phyloP scores from a whole-genome alignment of 2,797 vertebrate genomes.

The Anomalospiza imberbis region DNA sequence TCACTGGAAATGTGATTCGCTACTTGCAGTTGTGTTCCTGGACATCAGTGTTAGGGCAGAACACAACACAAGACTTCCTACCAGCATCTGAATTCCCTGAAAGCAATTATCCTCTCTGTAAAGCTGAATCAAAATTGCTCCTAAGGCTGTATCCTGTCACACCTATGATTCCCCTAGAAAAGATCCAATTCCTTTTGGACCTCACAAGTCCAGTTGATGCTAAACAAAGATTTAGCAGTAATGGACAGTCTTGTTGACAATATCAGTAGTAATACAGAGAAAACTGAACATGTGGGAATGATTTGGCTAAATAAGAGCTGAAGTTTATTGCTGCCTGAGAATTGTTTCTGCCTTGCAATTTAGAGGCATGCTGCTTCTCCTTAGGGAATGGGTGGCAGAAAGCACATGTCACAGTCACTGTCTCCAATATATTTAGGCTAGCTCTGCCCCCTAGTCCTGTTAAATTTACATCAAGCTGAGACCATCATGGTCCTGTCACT shows the following conservation, averaged over 20 bases:
- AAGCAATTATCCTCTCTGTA: not conserved
- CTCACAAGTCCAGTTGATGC: not conserved
- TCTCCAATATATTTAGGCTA: not conserved
- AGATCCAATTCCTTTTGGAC: not conserved
- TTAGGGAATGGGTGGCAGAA: not conserved
- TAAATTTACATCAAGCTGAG: not conserved
- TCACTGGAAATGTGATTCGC: not conserved
- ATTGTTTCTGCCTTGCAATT: not conserved
- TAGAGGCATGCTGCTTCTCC: not conserved
- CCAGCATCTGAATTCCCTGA: not conserved
- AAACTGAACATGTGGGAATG: not conserved
- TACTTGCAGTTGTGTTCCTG: conserved; percentile 28
- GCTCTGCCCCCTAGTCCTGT: not conserved
- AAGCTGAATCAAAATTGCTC: not conserved
- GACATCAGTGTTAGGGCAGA: not conserved
- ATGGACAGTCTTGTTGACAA: not conserved
- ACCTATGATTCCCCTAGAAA: not conserved
- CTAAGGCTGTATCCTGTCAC: not conserved
- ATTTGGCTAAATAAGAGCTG: not conserved
- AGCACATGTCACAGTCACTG: not conserved
- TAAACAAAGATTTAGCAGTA: not conserved
- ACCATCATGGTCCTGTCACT: not conserved
- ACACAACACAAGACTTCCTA: not conserved
- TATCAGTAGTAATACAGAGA: not conserved
- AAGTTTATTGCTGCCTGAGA: not conserved